Percentiles rank a stretch among this genome's conserved stretches.
phyloP scores from a whole-genome alignment of 2,888 invertebrate genomes.

The Latrodectus hesperus region DNA sequence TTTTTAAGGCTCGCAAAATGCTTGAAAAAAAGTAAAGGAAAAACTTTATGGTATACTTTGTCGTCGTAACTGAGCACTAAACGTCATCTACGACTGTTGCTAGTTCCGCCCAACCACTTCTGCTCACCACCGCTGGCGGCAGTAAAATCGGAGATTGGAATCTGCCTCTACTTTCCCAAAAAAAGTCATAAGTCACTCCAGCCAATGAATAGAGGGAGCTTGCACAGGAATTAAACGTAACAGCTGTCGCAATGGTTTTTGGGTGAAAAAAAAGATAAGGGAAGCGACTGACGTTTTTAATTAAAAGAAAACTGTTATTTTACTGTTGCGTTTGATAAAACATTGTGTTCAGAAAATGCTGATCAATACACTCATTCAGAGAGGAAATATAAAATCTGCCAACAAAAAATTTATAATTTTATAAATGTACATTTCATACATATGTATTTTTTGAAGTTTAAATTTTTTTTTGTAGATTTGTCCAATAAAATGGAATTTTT shows the following conservation, averaged over 20 bases:
- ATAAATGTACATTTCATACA: too few species aligned
- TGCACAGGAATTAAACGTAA: constrained; percentile 63
- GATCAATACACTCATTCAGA: too few species aligned
- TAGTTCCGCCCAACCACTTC: constrained; percentile 38
- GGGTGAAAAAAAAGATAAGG: constrained; percentile 7
- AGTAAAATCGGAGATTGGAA: constrained; percentile 66
- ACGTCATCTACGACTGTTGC: constrained; percentile 63
- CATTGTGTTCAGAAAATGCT: too few species aligned
- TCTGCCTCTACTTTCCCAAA: constrained; percentile 44
- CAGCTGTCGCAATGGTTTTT: constrained; percentile 65
- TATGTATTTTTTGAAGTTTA: too few species aligned
- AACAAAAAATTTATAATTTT: too few species aligned
- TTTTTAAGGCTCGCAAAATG: constrained; percentile 49
- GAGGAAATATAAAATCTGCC: too few species aligned
- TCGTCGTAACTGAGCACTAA: constrained; percentile 64
- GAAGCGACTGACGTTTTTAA: constrained; percentile 62
- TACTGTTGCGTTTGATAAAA: constrained; percentile 20
- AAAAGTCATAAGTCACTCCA: constrained; percentile 66
- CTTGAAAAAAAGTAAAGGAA: constrained; percentile 40
- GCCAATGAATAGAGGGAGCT: constrained; percentile 64
- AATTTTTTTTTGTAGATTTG: too few species aligned
- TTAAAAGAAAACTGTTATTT: constrained; percentile 64
- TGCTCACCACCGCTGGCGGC: constrained; percentile 39
- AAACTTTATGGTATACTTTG: constrained; percentile 63
- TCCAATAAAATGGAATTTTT: too few species aligned